These are phyloP conservation scores for Neosilurus mollespiculum DNA, from an alignment of 2,797 vertebrate species.

Conservation along the genomic window DNA sequence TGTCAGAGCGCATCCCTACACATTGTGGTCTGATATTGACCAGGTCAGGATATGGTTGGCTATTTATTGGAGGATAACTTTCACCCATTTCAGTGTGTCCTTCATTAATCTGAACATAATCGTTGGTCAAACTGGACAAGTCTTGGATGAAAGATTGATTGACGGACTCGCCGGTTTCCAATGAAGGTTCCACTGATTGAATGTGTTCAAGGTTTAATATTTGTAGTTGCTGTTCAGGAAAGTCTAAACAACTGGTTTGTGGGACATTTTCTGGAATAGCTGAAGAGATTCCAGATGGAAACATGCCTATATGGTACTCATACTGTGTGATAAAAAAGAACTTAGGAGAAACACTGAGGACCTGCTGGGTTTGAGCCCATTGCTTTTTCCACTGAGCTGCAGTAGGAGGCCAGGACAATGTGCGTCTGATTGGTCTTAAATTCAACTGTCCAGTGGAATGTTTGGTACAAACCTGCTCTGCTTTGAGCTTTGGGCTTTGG, in stretches of 20 bases:
- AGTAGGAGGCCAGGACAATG: conserved; percentile 71
- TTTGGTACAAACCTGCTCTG: conserved; percentile 6
- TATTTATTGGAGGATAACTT: not conserved
- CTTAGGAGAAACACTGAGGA: conserved; percentile 36
- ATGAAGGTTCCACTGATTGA: conserved; percentile 10
- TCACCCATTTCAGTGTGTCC: conserved; percentile 19
- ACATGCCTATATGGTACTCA: conserved; percentile 25
- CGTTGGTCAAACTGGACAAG: not conserved
- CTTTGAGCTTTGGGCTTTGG: conserved; percentile 11
- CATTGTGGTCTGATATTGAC: not conserved
- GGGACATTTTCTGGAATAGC: conserved; percentile 14
- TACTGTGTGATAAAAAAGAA: conserved; percentile 45
- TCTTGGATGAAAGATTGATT: conserved; percentile 18
- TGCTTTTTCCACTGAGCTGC: conserved; percentile 68
- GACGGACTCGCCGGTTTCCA: not conserved
- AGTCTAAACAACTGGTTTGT: conserved; percentile 11
- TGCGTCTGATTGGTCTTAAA: conserved; percentile 58
- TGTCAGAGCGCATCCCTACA: conserved; percentile 1
- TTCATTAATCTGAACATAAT: conserved; percentile 17
- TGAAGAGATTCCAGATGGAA: conserved; percentile 8
- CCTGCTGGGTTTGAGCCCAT: conserved; percentile 51
- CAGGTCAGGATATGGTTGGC: conserved; percentile 6
- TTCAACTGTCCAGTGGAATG: conserved; percentile 11
- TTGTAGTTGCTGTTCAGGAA: conserved; percentile 8
- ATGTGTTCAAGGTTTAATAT: conserved; percentile 8